phyloP scores from a whole-genome alignment of 2,113 vertebrate genomes.

The Daphoenositta chrysoptera region DNA sequence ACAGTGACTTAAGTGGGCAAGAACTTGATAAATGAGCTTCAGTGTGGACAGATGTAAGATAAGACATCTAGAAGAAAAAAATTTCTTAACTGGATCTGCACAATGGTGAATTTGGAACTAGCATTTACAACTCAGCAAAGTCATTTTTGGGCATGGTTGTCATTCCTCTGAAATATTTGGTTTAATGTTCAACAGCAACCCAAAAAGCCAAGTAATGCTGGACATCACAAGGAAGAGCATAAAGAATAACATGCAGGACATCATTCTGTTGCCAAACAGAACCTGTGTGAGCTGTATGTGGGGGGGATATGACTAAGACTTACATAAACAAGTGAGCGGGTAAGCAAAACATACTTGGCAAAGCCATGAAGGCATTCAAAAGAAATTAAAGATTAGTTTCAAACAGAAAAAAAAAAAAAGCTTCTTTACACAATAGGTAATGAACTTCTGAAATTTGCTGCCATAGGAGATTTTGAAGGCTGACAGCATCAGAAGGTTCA shows the following conservation, averaged over 20 bases:
- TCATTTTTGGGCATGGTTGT: neutral
- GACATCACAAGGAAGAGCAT: neutral
- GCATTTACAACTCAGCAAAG: neutral
- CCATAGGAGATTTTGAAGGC: neutral
- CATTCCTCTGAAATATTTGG: neutral
- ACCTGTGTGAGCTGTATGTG: neutral
- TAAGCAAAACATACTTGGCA: neutral
- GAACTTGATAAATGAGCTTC: neutral
- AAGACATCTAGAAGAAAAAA: neutral
- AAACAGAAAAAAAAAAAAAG: neutral
- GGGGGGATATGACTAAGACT: neutral
- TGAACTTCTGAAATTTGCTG: neutral
- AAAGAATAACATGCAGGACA: neutral
- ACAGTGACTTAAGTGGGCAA: neutral
- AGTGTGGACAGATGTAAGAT: neutral
- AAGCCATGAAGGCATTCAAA: neutral
- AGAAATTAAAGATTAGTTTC: neutral
- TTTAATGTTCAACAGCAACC: neutral
- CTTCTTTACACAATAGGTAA: neutral
- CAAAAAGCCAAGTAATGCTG: neutral
- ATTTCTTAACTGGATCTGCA: neutral
- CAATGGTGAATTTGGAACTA: neutral
- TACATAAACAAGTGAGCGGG: neutral
- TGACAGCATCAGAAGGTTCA: neutral
- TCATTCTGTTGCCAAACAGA: neutral